A percentile compares a stretch with the other conserved stretches of the same genome.
These are phyloP conservation scores for Parapsyche elsis DNA, from an alignment of 1,140 invertebrate genomes.

Conservation along the genomic window DNA sequence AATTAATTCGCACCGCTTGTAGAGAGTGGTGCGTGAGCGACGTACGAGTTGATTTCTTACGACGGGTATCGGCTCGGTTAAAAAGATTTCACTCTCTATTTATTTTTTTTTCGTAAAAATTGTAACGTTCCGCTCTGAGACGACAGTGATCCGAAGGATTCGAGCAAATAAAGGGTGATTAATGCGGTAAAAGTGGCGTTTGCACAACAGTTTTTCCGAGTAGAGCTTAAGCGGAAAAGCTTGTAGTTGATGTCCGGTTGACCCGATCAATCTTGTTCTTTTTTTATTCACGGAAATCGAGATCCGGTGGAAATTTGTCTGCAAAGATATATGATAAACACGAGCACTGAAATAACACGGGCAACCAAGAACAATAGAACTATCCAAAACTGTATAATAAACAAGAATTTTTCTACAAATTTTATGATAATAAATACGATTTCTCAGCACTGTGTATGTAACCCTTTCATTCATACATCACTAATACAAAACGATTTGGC, in stretches of 20 bases:
- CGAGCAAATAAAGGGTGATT: slow-evolving; percentile 24
- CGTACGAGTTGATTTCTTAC: too few relatives aligned
- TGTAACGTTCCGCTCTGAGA: neutral
- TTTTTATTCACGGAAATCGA: neutral
- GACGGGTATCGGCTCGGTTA: too few relatives aligned
- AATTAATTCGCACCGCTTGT: too few relatives aligned
- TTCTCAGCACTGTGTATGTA: too few relatives aligned
- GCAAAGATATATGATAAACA: slow-evolving; percentile 19
- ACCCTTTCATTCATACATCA: too few relatives aligned
- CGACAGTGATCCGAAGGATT: slow-evolving; percentile 19
- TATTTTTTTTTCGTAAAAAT: neutral
- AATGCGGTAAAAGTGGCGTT: slow-evolving; percentile 14
- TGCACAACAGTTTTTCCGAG: neutral
- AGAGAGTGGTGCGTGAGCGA: too few relatives aligned
- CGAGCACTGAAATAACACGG: neutral
- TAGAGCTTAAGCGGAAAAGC: slow-evolving; percentile 23
- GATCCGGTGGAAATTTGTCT: slow-evolving; percentile 1
- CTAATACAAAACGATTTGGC: too few relatives aligned
- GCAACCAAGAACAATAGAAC: neutral
- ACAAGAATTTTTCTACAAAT: too few relatives aligned
- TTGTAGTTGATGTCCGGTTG: slow-evolving; percentile 24
- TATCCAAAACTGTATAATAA: too few relatives aligned
- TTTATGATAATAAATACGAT: too few relatives aligned
- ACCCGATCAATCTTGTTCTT: slow-evolving; percentile 25
- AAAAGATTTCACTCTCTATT: neutral